A percentile compares a stretch with the other conserved stretches of the same genome.
phyloP scores from a whole-genome alignment of 2,888 invertebrate species.

The Autographa pulchrina region DNA sequence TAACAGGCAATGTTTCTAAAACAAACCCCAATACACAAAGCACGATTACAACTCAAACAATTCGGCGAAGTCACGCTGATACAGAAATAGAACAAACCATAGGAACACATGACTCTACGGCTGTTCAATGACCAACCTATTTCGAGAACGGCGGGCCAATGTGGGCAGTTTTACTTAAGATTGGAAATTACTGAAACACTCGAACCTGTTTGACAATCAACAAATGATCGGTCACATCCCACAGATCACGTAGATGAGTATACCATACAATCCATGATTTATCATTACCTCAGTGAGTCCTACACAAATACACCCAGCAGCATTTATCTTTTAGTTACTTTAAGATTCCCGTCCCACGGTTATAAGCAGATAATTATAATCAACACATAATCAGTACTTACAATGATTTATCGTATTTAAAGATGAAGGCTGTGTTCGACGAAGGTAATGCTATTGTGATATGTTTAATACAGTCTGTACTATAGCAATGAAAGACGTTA shows the following conservation, averaged over 20 bases:
- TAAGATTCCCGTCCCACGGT: slow-evolving; percentile 36
- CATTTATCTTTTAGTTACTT: slow-evolving; percentile 18
- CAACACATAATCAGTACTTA: slow-evolving; percentile 11
- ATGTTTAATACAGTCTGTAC: background rate
- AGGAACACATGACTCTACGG: slow-evolving; percentile 34
- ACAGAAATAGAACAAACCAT: slow-evolving; percentile 63
- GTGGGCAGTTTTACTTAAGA: slow-evolving; percentile 9
- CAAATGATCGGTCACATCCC: slow-evolving; percentile 24
- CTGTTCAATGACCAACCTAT: slow-evolving; percentile 34
- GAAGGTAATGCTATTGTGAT: background rate
- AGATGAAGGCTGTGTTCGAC: background rate
- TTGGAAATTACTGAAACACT: slow-evolving; percentile 4
- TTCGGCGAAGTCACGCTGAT: slow-evolving; percentile 68
- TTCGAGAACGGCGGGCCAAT: slow-evolving; percentile 4
- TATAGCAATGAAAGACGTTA: background rate
- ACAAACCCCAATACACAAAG: slow-evolving; percentile 78
- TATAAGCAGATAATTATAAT: slow-evolving; percentile 16
- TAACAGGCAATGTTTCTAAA: slow-evolving; percentile 82
- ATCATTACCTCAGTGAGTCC: slow-evolving; percentile 36
- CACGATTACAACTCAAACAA: slow-evolving; percentile 68
- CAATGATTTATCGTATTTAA: slow-evolving; percentile 1
- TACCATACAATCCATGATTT: slow-evolving; percentile 24
- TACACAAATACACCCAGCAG: slow-evolving; percentile 24
- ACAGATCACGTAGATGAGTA: slow-evolving; percentile 23
- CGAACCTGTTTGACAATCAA: slow-evolving; percentile 11